A percentile compares a stretch with the other conserved stretches of the same genome.
Evolutionary conservation across 2,113 vertebrate species (phyloP).

Genomic region (Candoia aspera): DNA sequence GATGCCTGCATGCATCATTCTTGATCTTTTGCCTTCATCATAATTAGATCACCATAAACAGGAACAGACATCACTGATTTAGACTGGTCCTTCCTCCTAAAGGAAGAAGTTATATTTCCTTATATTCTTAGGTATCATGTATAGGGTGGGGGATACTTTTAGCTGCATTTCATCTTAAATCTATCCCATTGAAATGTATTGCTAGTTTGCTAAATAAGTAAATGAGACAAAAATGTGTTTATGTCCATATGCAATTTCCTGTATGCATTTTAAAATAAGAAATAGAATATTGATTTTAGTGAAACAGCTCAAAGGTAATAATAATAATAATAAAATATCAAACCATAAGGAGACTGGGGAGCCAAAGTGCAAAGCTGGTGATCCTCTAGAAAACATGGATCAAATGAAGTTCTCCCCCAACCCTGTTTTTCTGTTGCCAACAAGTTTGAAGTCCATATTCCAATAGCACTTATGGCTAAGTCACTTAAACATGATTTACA

Average conservation of each 20-base stretch:
- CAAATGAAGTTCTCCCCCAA: background rate
- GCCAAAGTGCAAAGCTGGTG: background rate
- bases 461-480: background rate
- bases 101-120: slow-evolving; percentile 10
- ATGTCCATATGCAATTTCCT: background rate
- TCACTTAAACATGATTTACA: background rate
- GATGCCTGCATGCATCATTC: slow-evolving; percentile 16
- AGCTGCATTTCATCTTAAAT: too few relatives aligned
- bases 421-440: background rate
- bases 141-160: too few relatives aligned
- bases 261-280: background rate
- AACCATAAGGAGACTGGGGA: background rate
- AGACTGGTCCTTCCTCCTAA: background rate
- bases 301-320: background rate
- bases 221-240: background rate
- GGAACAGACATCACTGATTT: background rate
- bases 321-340: background rate
- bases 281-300: background rate
- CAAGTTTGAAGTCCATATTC: background rate
- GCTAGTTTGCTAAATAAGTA: background rate
- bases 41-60: background rate
- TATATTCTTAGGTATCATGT: background rate
- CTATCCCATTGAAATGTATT: too few relatives aligned
- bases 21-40: slow-evolving; percentile 34
- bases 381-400: background rate